These are phyloP conservation scores for Apis florea DNA, from an alignment of 1,140 invertebrate species.

Conservation along the genomic window DNA sequence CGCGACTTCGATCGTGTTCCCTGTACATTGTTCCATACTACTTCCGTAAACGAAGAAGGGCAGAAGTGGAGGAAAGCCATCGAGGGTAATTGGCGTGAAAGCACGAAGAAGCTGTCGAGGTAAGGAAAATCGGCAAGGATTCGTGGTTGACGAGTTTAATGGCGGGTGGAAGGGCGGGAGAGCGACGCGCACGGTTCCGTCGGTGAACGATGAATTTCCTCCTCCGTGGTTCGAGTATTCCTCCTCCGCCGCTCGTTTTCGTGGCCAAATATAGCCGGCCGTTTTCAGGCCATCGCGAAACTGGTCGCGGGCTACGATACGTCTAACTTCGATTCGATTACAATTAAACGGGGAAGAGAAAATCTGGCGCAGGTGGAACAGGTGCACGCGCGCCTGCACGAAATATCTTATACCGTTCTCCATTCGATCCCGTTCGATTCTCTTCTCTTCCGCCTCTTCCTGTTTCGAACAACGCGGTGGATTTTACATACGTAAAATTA, in stretches of 20 bases:
- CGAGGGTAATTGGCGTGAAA: conserved; percentile 31
- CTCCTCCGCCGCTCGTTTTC: background rate
- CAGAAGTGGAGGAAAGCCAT: conserved; percentile 28
- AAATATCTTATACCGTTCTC: background rate
- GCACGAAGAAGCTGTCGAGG: conserved; percentile 19
- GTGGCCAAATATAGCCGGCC: conserved; percentile 46
- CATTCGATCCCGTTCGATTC: too few species aligned
- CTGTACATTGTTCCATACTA: background rate
- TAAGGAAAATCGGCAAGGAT: conserved; percentile 38
- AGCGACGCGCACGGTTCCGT: conserved; percentile 30
- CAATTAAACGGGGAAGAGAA: conserved; percentile 42
- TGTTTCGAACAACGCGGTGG: too few species aligned
- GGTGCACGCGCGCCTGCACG: background rate
- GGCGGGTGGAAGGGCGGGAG: background rate
- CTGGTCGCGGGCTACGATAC: conserved; percentile 46
- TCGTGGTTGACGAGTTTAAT: conserved; percentile 60
- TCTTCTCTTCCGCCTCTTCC: too few species aligned
- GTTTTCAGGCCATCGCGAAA: conserved; percentile 38
- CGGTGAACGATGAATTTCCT: conserved; percentile 44
- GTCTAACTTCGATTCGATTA: conserved; percentile 46
- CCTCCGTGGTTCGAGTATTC: conserved; percentile 25
- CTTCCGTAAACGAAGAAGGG: conserved; percentile 12
- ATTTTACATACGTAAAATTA: too few species aligned
- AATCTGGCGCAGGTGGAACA: conserved; percentile 8
- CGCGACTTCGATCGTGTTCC: background rate